These are phyloP conservation scores for Pyxicephalus adspersus DNA, from an alignment of 2,113 vertebrate genomes.

Conservation along the genomic window DNA sequence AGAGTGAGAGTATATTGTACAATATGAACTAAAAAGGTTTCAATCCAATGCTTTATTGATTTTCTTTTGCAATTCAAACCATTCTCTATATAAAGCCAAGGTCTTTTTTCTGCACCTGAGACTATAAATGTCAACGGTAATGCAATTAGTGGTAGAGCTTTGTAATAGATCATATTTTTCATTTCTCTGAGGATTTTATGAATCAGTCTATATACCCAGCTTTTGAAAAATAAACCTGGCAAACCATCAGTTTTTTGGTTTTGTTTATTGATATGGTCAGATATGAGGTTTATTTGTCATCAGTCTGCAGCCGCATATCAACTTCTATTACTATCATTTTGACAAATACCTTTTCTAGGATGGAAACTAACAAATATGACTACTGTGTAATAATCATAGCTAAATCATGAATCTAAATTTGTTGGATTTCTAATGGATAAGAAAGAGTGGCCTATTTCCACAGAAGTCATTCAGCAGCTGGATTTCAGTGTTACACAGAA, in stretches of 20 bases:
- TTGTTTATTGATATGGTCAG: constrained; percentile 43
- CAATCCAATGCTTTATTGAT: constrained; percentile 53
- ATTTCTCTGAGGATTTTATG: constrained; percentile 37
- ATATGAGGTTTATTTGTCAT: constrained; percentile 22
- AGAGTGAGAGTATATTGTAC: constrained; percentile 37
- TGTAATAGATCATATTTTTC: constrained; percentile 51
- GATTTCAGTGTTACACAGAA: too few species aligned
- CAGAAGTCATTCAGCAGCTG: too few species aligned
- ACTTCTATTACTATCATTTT: constrained; percentile 11
- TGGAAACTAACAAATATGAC: neutral
- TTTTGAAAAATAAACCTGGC: constrained; percentile 47
- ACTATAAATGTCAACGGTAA: constrained; percentile 54
- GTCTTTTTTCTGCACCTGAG: constrained; percentile 45
- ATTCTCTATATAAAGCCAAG: constrained; percentile 42
- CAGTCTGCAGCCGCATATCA: constrained; percentile 37
- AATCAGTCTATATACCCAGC: constrained; percentile 49
- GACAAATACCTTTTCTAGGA: neutral
- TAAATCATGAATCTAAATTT: neutral
- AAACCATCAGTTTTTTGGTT: constrained; percentile 44
- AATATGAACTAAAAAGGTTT: constrained; percentile 49
- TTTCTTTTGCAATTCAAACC: constrained; percentile 55
- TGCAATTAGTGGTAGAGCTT: constrained; percentile 48
- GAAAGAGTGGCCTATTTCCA: too few species aligned
- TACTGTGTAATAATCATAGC: neutral
- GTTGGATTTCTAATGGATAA: neutral